These are phyloP conservation scores for Oncorhynchus kisutch DNA, from an alignment of 2,113 vertebrate genomes.

Conservation along the genomic window DNA sequence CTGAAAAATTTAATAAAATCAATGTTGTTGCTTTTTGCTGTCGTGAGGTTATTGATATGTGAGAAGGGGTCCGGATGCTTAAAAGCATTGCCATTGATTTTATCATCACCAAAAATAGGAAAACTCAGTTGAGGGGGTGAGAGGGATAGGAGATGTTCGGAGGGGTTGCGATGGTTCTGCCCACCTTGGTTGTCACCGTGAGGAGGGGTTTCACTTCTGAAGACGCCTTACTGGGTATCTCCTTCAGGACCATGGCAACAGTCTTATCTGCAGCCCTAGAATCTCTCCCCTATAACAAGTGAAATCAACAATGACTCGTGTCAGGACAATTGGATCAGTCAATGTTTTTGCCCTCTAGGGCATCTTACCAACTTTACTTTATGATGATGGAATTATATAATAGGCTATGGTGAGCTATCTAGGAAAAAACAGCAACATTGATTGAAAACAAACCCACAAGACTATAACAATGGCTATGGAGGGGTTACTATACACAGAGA, in stretches of 20 bases:
- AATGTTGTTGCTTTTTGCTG: conserved; percentile 23
- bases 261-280: conserved; percentile 99
- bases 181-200: conserved; percentile 99
- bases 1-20: conserved; percentile 54
- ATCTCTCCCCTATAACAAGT: conserved; percentile 99
- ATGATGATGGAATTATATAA: conserved; percentile 11
- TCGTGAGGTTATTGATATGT: conserved; percentile 27
- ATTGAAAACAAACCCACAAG: conserved; percentile 54
- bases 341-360: conserved; percentile 50
- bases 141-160: conserved; percentile 35
- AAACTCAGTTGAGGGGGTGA: conserved; percentile 43
- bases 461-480: conserved; percentile 63
- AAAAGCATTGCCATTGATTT: conserved; percentile 58
- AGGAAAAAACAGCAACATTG: conserved; percentile 44
- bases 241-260: conserved; percentile 99
- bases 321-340: conserved; percentile 82
- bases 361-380: conserved; percentile 54
- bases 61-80: conserved; percentile 50
- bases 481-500: conserved; percentile 55
- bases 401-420: conserved; percentile 43
- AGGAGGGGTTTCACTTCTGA: conserved; percentile 99
- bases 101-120: conserved; percentile 52
- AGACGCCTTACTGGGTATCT: conserved; percentile 99
- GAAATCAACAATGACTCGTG: conserved; percentile 96
- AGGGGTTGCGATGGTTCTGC: conserved; percentile 84